Base-by-base conservation (phyloP, 2,113 vertebrate genomes). In the Ameiurus melas region DNA sequence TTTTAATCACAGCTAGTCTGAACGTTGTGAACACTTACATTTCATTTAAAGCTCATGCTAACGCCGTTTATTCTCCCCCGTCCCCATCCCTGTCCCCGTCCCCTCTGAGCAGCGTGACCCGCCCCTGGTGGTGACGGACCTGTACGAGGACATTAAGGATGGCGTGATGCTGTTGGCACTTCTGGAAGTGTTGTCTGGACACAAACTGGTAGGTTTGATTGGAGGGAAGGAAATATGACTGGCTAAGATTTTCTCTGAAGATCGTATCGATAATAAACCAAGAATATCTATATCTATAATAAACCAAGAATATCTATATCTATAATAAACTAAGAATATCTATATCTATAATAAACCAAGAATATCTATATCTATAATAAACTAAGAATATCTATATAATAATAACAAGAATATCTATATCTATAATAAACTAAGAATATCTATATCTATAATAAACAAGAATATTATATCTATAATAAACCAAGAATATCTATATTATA, bases 101-200 rank as follows among this genome's bases (percentile, higher is more conserved):
- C 39, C 75, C 12, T 36, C 89, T 64, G 87, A 87, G 0, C 89
- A 99, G 98, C 94, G 96, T 88, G 98, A 97, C 90, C 98, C 97
- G 25, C 97, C 98, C 0, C 93, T 99, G 66, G 93, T 97, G 92
- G 94, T 99, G 58, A 97, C 96, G 22, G 98, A 99, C 88, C 96
- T 99, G 55, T 99, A 99, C 90, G 97, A 99, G 96, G 98, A 99
- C 92, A 98, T 99, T 94, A 99, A 99, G 94, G 98, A 99, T 95
- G 98, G 98, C 68, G 95, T 98, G 88, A 98, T 97, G 94, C 94
- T 99, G 1, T 94, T 99, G 88, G 97, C 98, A 30, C 94, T 99
- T 85, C 91, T 99, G 94, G 98, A 99, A 87, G 97, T 99, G 91
- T 95, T 99, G 68, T 99, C 98, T 57, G 98, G 98, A 36, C 97